Evolutionary conservation across 1,140 invertebrate genomes (phyloP).

Genomic region (Phocides pigmalion): DNA sequence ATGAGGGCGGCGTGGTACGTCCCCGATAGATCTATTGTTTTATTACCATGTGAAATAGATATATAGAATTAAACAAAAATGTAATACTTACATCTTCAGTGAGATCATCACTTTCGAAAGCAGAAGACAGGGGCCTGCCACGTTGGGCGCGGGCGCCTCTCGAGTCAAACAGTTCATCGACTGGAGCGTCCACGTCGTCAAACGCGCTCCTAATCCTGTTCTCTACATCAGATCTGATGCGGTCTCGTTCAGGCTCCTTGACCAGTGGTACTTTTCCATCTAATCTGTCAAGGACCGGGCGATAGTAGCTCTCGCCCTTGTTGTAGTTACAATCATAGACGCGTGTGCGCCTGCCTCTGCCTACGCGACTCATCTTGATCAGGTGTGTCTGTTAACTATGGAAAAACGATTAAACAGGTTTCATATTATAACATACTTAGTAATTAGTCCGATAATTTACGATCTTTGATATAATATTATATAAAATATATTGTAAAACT

Average conservation of each 20-base stretch:
- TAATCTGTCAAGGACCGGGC: conserved; percentile 88
- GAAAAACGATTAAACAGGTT: too few relatives aligned
- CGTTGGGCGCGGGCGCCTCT: conserved; percentile 74
- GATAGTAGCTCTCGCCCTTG: conserved; percentile 91
- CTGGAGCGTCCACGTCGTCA: conserved; percentile 72
- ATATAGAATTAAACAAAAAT: too few relatives aligned
- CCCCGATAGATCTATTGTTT: too few relatives aligned
- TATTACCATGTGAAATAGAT: too few relatives aligned
- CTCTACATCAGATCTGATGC: conserved; percentile 68
- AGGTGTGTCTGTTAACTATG: conserved; percentile 31
- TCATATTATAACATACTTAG: background rate
- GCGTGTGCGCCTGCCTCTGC: conserved; percentile 88
- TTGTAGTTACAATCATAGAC: conserved; percentile 92
- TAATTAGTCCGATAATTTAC: background rate
- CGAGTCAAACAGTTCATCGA: conserved; percentile 76
- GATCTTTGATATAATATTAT: too few relatives aligned
- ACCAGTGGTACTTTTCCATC: conserved; percentile 87
- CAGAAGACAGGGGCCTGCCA: conserved; percentile 72
- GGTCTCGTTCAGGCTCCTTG: conserved; percentile 67
- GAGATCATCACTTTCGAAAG: conserved; percentile 77
- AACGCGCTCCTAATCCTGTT: conserved; percentile 81
- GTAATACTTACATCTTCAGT: conserved; percentile 77
- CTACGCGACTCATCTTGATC: conserved; percentile 67
- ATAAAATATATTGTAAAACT: too few relatives aligned
- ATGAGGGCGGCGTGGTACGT: too few relatives aligned